Conservation (phyloP, 2,797 vertebrate genomes). For the Syngnathus rostellatus region DNA sequence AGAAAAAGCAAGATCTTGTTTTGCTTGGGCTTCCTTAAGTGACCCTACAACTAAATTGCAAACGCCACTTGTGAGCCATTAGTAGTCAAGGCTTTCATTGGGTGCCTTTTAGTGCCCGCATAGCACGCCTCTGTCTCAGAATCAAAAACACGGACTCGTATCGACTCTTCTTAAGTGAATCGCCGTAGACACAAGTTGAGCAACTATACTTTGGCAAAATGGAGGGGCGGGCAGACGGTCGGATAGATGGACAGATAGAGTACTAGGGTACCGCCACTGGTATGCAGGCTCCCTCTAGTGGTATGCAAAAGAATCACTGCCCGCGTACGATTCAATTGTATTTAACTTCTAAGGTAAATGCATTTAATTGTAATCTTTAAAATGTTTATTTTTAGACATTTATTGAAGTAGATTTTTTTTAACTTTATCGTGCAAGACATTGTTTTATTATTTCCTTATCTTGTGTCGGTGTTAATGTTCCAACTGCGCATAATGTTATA, state of each 20-base stretch:
- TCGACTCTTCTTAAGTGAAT: background rate
- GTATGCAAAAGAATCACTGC: too few relatives aligned
- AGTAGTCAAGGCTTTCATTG: slow-evolving; percentile 2
- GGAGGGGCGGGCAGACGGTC: too few relatives aligned
- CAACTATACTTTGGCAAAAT: background rate
- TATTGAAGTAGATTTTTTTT: too few relatives aligned
- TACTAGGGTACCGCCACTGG: too few relatives aligned
- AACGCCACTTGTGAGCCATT: slow-evolving; percentile 7
- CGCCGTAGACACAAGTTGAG: background rate
- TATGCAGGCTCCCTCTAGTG: too few relatives aligned
- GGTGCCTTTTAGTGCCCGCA: background rate
- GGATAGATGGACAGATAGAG: background rate
- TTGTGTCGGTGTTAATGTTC: too few relatives aligned
- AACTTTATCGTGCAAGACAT: too few relatives aligned
- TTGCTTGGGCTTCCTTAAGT: slow-evolving; percentile 9
- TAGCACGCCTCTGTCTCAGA: background rate
- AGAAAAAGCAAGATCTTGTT: slow-evolving; percentile 18
- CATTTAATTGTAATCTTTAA: background rate
- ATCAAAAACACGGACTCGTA: background rate
- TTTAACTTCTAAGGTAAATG: background rate
- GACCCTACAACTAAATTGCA: slow-evolving; percentile 18
- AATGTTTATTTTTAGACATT: too few relatives aligned
- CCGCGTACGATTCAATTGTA: background rate
- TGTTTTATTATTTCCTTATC: too few relatives aligned
- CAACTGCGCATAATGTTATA: too few relatives aligned